These are phyloP conservation scores for Thalassarche chlororhynchos DNA, from an alignment of 2,113 vertebrate genomes.

Conservation along the genomic window DNA sequence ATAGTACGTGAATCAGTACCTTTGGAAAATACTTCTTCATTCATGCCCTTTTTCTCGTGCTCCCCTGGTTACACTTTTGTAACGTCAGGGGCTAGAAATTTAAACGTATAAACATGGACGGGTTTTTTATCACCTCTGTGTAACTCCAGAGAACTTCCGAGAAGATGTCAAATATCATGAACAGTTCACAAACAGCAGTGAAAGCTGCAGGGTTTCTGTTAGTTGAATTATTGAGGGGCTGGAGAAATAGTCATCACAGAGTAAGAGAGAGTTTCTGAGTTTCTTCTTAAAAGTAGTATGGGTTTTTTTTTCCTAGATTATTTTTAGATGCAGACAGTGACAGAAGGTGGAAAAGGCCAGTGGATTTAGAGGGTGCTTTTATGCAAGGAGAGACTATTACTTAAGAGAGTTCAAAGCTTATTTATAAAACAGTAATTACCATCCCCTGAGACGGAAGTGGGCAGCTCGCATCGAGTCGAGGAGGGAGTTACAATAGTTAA, in stretches of 20 bases:
- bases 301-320: not conserved
- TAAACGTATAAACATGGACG: rapidly evolving
- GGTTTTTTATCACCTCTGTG: not conserved
- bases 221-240: not conserved
- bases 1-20: not conserved
- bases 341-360: conserved; percentile 20
- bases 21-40: not conserved
- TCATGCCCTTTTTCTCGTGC: not conserved
- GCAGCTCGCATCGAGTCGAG: not conserved
- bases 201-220: not conserved
- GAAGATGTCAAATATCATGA: not conserved
- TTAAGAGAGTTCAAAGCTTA: conserved; percentile 48
- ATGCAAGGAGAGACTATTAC: conserved; percentile 28
- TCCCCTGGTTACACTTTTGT: not conserved
- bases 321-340: not conserved
- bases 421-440: conserved; percentile 56
- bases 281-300: not conserved
- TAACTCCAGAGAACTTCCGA: not conserved
- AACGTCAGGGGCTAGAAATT: not conserved
- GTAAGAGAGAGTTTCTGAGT: not conserved
- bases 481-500: not conserved
- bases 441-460: not conserved
- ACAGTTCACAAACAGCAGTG: not conserved
- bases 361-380: conserved; percentile 38
- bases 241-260: not conserved